A percentile compares a stretch with the other conserved stretches of the same genome.
phyloP scores from a whole-genome alignment of 1,140 invertebrate species.

The Hyles euphorbiae region DNA sequence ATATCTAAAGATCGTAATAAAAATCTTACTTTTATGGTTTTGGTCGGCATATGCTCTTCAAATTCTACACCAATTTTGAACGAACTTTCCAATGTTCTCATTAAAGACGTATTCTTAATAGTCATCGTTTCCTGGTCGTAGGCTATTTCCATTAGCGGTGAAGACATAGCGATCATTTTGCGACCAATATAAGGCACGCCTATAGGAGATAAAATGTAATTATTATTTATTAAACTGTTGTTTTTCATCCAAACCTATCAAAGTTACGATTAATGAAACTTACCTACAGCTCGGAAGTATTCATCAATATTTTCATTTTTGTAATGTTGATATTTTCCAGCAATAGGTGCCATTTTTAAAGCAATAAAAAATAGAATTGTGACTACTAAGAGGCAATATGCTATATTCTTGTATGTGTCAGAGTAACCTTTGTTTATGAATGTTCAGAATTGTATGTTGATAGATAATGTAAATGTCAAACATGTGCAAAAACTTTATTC shows the following conservation, averaged over 20 bases:
- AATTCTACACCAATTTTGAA: constrained; percentile 74
- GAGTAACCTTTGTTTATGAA: too few relatives aligned
- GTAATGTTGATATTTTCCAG: constrained; percentile 78
- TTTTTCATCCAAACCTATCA: too few relatives aligned
- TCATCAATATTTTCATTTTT: constrained; percentile 80
- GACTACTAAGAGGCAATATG: too few relatives aligned
- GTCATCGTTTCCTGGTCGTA: constrained; percentile 76
- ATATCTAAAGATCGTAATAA: too few relatives aligned
- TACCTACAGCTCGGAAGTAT: constrained; percentile 79
- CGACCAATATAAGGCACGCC: constrained; percentile 76
- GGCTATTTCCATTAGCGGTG: constrained; percentile 76
- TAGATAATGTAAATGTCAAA: too few relatives aligned
- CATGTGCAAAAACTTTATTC: too few relatives aligned
- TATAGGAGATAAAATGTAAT: constrained; percentile 13
- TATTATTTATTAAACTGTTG: too few relatives aligned
- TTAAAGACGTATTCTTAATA: constrained; percentile 74
- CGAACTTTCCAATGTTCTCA: constrained; percentile 59
- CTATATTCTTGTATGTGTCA: too few relatives aligned
- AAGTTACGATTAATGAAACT: too few relatives aligned
- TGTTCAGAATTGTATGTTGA: too few relatives aligned
- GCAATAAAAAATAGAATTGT: too few relatives aligned
- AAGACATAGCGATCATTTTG: constrained; percentile 79
- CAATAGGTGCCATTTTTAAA: constrained; percentile 64
- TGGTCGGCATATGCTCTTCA: constrained; percentile 72
- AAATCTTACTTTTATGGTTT: constrained; percentile 46